Evolutionary conservation across 2,113 vertebrate genomes (phyloP).

Genomic region (Orcinus orca): DNA sequence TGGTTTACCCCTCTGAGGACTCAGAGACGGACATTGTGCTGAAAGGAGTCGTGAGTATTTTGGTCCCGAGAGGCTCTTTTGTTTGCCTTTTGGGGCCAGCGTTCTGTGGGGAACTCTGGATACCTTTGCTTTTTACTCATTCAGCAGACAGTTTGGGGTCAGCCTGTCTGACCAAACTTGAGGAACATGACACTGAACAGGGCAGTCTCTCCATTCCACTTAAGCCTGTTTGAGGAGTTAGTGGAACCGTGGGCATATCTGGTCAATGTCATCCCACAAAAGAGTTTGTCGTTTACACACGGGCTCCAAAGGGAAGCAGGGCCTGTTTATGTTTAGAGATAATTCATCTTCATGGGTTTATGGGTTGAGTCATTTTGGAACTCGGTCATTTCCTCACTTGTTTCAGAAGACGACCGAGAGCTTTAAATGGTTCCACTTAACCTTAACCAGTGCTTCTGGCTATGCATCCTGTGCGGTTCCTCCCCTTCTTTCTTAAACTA

Average conservation of each 20-base stretch:
- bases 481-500: background rate
- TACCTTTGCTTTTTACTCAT: background rate
- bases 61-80: background rate
- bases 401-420: constrained; percentile 46
- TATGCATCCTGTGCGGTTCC: constrained; percentile 10
- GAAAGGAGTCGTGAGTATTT: constrained; percentile 94
- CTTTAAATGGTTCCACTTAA: constrained; percentile 54
- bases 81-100: background rate
- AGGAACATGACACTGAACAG: constrained; percentile 30
- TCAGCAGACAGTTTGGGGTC: constrained; percentile 18
- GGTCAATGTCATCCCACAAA: constrained; percentile 57
- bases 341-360: constrained; percentile 65
- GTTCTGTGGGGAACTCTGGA: background rate
- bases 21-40: constrained; percentile 95
- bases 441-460: constrained; percentile 41
- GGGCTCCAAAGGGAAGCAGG: constrained; percentile 51
- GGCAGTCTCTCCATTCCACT: background rate
- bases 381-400: constrained; percentile 65
- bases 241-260: constrained; percentile 26
- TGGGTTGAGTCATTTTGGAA: constrained; percentile 70
- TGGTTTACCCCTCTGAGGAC: constrained; percentile 98
- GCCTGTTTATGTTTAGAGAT: constrained; percentile 67
- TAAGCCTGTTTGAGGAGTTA: constrained; percentile 6
- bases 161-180: background rate
- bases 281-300: constrained; percentile 27